Conservation (phyloP, 1,140 invertebrate genomes). For the Argopecten irradians region DNA sequence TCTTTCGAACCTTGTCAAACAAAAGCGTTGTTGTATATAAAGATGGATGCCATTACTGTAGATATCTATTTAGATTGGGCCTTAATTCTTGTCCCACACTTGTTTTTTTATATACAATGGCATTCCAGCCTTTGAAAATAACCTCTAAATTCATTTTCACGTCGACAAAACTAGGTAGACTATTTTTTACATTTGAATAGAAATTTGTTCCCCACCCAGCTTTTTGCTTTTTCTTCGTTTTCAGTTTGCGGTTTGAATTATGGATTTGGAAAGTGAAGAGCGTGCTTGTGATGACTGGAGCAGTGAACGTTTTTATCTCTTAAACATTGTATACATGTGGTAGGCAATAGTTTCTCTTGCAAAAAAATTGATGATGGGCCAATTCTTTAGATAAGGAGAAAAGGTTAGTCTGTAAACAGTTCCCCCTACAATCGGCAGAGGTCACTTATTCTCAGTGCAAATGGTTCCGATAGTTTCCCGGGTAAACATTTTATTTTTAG, state of each 20-base stretch:
- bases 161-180: background rate
- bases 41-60: background rate
- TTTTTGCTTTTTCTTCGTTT: background rate
- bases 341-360: constrained; percentile 15
- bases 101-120: background rate
- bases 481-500: constrained; percentile 9
- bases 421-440: background rate
- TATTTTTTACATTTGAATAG: background rate
- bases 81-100: background rate
- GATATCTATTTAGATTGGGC: background rate
- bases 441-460: background rate
- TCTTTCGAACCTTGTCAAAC: constrained; percentile 8
- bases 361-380: constrained; percentile 21
- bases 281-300: background rate
- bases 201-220: background rate
- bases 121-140: background rate
- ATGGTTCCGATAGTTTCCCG: background rate
- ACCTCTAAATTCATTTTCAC: background rate
- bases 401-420: background rate
- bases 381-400: constrained; percentile 7
- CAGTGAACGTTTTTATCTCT: background rate
- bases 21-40: constrained; percentile 12
- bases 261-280: background rate
- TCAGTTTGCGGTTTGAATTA: background rate
- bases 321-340: constrained; percentile 15